Conservation (phyloP, 2,888 invertebrate genomes). For the Oegoconia quadripuncta region DNA sequence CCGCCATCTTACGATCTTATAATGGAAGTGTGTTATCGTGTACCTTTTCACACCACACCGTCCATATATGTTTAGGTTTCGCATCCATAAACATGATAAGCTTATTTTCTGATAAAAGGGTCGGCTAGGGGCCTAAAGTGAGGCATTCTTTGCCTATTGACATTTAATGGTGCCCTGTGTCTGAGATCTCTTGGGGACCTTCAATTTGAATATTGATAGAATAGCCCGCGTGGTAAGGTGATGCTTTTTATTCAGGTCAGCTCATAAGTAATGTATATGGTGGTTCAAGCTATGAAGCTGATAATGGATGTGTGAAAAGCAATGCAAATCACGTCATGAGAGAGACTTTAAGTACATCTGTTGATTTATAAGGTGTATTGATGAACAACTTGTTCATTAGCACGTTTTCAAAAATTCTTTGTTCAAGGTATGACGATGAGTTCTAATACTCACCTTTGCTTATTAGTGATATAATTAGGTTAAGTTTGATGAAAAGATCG, state of each 20-base stretch:
- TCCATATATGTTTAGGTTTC: constrained; percentile 56
- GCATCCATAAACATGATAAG: constrained; percentile 71
- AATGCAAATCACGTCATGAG: not conserved
- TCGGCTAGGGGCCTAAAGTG: constrained; percentile 62
- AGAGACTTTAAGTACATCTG: too few relatives aligned
- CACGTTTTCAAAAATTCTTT: too few relatives aligned
- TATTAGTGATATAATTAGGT: too few relatives aligned
- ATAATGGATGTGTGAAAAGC: constrained; percentile 3
- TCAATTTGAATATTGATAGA: constrained; percentile 73
- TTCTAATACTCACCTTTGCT: too few relatives aligned
- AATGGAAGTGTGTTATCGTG: constrained; percentile 55
- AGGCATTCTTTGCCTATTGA: constrained; percentile 70
- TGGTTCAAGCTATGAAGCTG: constrained; percentile 18
- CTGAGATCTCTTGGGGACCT: constrained; percentile 60
- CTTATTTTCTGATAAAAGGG: constrained; percentile 75
- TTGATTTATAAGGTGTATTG: too few relatives aligned
- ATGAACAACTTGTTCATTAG: too few relatives aligned
- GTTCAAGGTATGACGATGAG: too few relatives aligned
- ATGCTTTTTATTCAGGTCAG: constrained; percentile 47
- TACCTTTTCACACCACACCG: constrained; percentile 52
- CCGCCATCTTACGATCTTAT: constrained; percentile 38
- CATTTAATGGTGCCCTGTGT: constrained; percentile 66
- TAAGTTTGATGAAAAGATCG: too few relatives aligned
- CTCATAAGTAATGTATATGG: constrained; percentile 36
- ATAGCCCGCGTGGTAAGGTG: constrained; percentile 38